These are phyloP conservation scores for Sebastes hubbsi DNA, from an alignment of 2,797 vertebrate species.

Conservation along the genomic window DNA sequence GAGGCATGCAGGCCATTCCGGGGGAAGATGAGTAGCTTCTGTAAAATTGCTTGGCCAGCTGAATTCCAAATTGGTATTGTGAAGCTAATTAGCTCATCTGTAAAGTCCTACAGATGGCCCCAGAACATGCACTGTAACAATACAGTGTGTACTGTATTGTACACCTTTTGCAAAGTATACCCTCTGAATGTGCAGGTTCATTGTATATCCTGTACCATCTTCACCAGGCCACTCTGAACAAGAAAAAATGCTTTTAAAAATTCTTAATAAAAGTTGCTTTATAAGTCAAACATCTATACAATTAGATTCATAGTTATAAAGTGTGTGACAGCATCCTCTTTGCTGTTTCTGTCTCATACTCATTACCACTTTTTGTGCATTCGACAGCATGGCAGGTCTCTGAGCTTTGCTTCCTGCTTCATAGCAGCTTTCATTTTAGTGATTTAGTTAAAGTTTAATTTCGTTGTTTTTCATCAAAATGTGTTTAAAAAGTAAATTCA, in stretches of 20 bases:
- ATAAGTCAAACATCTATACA: not conserved
- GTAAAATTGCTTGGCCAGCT: slow-evolving; percentile 45
- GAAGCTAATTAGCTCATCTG: slow-evolving; percentile 31
- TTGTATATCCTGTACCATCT: not conserved
- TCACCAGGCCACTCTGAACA: not conserved
- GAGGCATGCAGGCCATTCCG: slow-evolving; percentile 32
- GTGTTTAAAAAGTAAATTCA: not conserved
- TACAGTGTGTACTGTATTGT: not conserved
- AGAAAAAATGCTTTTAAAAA: not conserved
- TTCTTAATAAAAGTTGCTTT: not conserved
- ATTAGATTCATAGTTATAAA: not conserved
- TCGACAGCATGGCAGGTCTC: not conserved
- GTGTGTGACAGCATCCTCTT: not conserved
- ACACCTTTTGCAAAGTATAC: not conserved
- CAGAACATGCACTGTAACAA: not conserved
- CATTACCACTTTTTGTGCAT: not conserved
- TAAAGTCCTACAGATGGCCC: slow-evolving; percentile 14
- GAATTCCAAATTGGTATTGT: slow-evolving; percentile 37
- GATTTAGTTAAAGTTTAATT: not conserved
- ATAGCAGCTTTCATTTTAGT: not conserved
- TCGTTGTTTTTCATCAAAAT: not conserved
- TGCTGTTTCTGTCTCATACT: not conserved
- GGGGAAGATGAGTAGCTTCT: slow-evolving; percentile 33
- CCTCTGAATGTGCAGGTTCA: not conserved
- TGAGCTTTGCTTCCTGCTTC: not conserved